Evolutionary conservation across 2,888 invertebrate species (phyloP).

Genomic region (Platycheirus albimanus): DNA sequence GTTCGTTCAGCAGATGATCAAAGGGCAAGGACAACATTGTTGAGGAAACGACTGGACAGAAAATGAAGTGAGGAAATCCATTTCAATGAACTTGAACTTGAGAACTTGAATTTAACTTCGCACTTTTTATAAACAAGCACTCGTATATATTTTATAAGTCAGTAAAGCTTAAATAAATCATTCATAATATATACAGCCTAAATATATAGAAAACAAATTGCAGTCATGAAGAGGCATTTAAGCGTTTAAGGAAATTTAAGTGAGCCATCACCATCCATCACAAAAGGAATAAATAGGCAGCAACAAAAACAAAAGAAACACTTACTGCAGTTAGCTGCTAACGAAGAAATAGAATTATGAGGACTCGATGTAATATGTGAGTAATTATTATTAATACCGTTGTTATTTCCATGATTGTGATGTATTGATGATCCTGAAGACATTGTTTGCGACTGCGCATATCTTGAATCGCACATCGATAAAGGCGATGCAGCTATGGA

Average conservation of each 20-base stretch:
- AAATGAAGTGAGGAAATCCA: no score
- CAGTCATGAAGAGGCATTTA: neutral
- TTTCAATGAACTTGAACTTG: no score
- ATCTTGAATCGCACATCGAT: slow-evolving; percentile 63
- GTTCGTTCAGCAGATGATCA: no score
- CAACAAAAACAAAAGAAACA: slow-evolving; percentile 18
- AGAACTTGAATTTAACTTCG: no score
- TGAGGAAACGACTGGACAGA: no score
- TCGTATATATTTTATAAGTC: no score
- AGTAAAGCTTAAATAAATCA: no score
- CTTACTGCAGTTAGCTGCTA: slow-evolving; percentile 65
- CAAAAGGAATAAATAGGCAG: slow-evolving; percentile 2
- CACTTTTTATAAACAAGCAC: no score
- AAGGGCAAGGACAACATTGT: no score
- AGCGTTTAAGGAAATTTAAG: neutral
- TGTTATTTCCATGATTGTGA: slow-evolving; percentile 59
- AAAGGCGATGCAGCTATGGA: slow-evolving; percentile 55
- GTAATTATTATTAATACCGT: slow-evolving; percentile 60
- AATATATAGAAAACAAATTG: neutral
- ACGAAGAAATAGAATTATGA: slow-evolving; percentile 54
- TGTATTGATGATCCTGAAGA: slow-evolving; percentile 50
- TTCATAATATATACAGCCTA: no score
- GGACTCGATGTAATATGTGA: slow-evolving; percentile 57
- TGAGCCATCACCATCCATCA: slow-evolving; percentile 23
- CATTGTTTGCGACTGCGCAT: slow-evolving; percentile 57